phyloP scores from a whole-genome alignment of 2,888 invertebrate species.

The Rhagium mordax region DNA sequence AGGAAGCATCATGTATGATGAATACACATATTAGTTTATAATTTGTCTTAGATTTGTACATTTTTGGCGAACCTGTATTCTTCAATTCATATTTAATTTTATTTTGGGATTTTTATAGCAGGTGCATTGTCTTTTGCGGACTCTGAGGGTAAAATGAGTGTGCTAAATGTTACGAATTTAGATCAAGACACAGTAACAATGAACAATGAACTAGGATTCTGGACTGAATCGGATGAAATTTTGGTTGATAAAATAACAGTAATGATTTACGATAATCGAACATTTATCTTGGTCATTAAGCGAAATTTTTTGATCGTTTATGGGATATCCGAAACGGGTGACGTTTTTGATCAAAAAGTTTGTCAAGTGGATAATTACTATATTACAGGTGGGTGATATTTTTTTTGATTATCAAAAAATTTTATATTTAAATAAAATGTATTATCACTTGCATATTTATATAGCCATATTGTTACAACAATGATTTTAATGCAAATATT shows the following conservation, averaged over 20 bases:
- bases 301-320: conserved; percentile 59
- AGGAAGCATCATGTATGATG: too few species aligned
- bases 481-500: conserved; percentile 10
- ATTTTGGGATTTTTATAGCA: conserved; percentile 43
- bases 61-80: neutral
- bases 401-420: too few species aligned
- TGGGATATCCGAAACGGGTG: conserved; percentile 57
- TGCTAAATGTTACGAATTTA: conserved; percentile 57
- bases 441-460: too few species aligned
- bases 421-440: too few species aligned
- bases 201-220: conserved; percentile 53
- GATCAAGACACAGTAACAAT: conserved; percentile 51
- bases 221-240: conserved; percentile 55
- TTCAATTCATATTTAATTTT: conserved; percentile 22
- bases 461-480: too few species aligned
- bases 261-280: conserved; percentile 51
- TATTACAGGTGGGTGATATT: conserved; percentile 60
- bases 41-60: too few species aligned
- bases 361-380: conserved; percentile 59
- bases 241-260: conserved; percentile 60
- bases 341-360: conserved; percentile 56
- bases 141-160: conserved; percentile 59
- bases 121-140: conserved; percentile 62
- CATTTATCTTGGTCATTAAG: conserved; percentile 59
- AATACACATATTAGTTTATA: too few species aligned